A percentile compares a stretch with the other conserved stretches of the same genome.
Evolutionary conservation across 2,113 vertebrate species (phyloP).

Genomic region (Regulus satrapa): DNA sequence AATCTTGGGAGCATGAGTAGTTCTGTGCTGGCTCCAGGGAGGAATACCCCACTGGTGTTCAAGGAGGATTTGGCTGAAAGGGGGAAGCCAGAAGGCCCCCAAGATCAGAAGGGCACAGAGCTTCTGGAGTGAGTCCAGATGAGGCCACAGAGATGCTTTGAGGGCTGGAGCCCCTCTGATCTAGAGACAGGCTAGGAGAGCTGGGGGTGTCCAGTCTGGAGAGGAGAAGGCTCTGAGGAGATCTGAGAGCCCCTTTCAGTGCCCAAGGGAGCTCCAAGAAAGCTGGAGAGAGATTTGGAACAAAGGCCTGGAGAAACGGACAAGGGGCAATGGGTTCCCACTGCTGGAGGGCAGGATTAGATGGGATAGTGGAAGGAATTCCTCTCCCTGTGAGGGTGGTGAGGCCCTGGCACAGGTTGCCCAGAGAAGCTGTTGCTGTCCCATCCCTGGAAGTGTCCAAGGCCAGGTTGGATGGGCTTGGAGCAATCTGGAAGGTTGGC

Average conservation of each 20-base stretch:
- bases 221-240: not conserved
- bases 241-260: not conserved
- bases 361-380: not conserved
- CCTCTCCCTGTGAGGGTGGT: not conserved
- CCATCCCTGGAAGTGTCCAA: not conserved
- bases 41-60: accelerated
- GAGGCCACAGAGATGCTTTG: not conserved
- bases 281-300: not conserved
- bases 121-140: not conserved
- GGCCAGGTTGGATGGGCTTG: not conserved
- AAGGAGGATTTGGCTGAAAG: not conserved
- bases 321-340: not conserved
- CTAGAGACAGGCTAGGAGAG: not conserved
- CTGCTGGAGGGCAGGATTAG: not conserved
- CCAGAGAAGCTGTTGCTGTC: not conserved
- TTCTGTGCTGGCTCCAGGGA: accelerated
- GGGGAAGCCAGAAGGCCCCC: not conserved
- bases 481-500: not conserved
- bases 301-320: not conserved
- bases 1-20: not conserved
- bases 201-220: not conserved
- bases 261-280: not conserved
- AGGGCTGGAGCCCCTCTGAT: not conserved
- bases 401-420: not conserved
- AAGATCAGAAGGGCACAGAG: not conserved